These are phyloP conservation scores for Pimpla rufipes DNA, from an alignment of 2,888 invertebrate species.

Conservation along the genomic window DNA sequence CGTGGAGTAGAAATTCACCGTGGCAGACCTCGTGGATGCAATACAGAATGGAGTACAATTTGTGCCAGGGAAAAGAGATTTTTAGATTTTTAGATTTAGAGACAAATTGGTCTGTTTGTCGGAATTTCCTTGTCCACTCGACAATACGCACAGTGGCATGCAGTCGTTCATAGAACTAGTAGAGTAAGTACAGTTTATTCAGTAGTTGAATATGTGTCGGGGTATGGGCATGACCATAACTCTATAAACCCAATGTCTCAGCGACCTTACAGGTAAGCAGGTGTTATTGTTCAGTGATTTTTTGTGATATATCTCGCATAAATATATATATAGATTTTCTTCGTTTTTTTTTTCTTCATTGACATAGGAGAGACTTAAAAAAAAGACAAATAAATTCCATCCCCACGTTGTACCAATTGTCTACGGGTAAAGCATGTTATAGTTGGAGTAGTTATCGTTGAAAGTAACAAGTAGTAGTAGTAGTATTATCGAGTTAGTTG, in stretches of 20 bases:
- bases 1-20: conserved; percentile 18
- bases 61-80: neutral
- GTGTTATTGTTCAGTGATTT: conserved; percentile 56
- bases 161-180: conserved; percentile 65
- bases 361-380: conserved; percentile 27
- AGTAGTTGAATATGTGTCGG: conserved; percentile 77
- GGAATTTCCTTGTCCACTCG: conserved; percentile 36
- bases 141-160: conserved; percentile 66
- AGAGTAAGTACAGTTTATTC: conserved; percentile 58
- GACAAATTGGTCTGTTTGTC: neutral
- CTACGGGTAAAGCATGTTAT: conserved; percentile 19
- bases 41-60: neutral
- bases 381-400: conserved; percentile 46
- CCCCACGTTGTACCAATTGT: conserved; percentile 66
- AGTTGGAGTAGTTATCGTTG: neutral
- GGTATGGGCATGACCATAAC: conserved; percentile 83
- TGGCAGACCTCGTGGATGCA: neutral
- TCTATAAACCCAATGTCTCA: conserved; percentile 84
- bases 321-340: neutral
- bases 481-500: neutral
- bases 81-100: too few relatives aligned
- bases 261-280: conserved; percentile 80
- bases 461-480: neutral
- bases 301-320: conserved; percentile 28
- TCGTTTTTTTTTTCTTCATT: neutral